A percentile compares a stretch with the other conserved stretches of the same genome.
Conservation (phyloP, 1,140 invertebrate species). For the Callitettix versicolor region DNA sequence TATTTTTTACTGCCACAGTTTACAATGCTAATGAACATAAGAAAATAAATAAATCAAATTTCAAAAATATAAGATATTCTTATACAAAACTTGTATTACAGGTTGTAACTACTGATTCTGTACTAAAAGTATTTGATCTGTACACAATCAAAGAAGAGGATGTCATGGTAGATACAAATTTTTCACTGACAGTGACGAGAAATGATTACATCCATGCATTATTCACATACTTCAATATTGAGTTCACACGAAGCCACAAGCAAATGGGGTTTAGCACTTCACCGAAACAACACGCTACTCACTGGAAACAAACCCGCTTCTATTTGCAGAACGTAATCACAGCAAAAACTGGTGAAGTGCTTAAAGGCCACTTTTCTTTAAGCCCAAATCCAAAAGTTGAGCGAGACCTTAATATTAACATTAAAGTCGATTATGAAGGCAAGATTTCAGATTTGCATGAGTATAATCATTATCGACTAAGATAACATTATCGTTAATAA, state of each 20-base stretch:
- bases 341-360: conserved; percentile 68
- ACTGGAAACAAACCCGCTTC: conserved; percentile 96
- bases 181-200: conserved; percentile 71
- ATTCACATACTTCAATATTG: conserved; percentile 97
- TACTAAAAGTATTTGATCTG: conserved; percentile 91
- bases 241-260: conserved; percentile 99
- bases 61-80: too few species aligned
- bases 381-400: conserved; percentile 92
- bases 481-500: too few species aligned
- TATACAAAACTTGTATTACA: neutral
- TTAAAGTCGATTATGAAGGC: conserved; percentile 90
- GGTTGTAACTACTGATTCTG: conserved; percentile 56
- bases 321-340: neutral
- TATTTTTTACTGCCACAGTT: neutral
- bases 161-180: conserved; percentile 82
- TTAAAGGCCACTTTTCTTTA: conserved; percentile 84
- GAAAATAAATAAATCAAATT: too few species aligned
- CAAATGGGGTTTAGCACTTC: conserved; percentile 94
- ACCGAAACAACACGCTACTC: conserved; percentile 93
- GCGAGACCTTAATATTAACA: conserved; percentile 90
- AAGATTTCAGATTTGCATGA: conserved; percentile 84
- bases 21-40: too few species aligned
- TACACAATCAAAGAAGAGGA: conserved; percentile 93
- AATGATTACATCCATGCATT: conserved; percentile 98
- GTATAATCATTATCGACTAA: conserved; percentile 91